Conservation (phyloP, 2,888 invertebrate species). For the Eristalinus aeneus region DNA sequence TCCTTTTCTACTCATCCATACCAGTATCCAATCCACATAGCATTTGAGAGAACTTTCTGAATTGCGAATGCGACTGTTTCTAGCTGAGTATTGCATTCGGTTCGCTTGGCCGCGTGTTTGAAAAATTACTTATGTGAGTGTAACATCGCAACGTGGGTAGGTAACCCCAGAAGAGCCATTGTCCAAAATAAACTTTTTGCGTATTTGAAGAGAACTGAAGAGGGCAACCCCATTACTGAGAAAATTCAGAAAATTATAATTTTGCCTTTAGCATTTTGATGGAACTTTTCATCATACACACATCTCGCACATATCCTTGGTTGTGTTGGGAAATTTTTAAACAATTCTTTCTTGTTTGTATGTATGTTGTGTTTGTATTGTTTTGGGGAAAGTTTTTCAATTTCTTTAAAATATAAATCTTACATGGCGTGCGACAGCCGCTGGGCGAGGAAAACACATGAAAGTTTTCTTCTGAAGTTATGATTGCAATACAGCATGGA, state of each 20-base stretch:
- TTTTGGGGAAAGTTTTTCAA: conserved; percentile 53
- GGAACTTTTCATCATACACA: conserved; percentile 40
- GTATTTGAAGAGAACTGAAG: background rate
- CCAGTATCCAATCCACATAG: conserved; percentile 6
- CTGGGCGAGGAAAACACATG: background rate
- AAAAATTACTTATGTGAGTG: conserved; percentile 60
- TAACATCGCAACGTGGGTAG: conserved; percentile 13
- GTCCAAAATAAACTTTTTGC: conserved; percentile 62
- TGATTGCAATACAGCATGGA: conserved; percentile 41
- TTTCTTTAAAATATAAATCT: conserved; percentile 46
- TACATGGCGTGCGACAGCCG: background rate
- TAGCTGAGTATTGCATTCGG: conserved; percentile 48
- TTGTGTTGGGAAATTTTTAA: conserved; percentile 43
- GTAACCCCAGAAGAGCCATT: conserved; percentile 58
- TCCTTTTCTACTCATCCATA: background rate
- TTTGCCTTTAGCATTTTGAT: conserved; percentile 51
- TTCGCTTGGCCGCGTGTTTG: conserved; percentile 61
- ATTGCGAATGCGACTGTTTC: conserved; percentile 21
- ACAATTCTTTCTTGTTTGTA: background rate
- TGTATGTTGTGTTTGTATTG: conserved; percentile 3
- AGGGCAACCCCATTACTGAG: conserved; percentile 1
- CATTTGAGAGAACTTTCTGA: conserved; percentile 54
- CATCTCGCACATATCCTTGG: background rate
- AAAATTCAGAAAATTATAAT: conserved; percentile 59
- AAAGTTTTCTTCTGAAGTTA: conserved; percentile 46